A percentile compares a stretch with the other conserved stretches of the same genome.
phyloP scores from a whole-genome alignment of 2,888 invertebrate genomes.

The Drosophila setosimentum region DNA sequence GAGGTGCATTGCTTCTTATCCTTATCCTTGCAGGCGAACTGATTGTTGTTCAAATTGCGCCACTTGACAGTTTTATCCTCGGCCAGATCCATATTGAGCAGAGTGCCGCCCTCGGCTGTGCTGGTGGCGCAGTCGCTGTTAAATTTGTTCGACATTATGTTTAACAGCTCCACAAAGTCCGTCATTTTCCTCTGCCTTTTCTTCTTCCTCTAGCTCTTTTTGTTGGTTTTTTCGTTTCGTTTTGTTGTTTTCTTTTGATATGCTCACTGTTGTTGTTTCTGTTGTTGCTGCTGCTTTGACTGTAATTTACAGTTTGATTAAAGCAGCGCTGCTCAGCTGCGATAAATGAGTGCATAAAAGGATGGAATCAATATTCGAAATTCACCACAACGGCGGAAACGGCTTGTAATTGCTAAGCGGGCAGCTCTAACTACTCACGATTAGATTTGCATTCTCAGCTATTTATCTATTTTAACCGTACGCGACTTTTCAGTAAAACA shows the following conservation, averaged over 20 bases:
- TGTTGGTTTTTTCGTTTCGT: slow-evolving; percentile 5
- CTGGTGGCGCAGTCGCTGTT: slow-evolving; percentile 82
- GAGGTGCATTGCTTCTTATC: slow-evolving; percentile 61
- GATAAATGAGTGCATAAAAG: slow-evolving; percentile 28
- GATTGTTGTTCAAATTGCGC: slow-evolving; percentile 85
- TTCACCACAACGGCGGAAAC: slow-evolving; percentile 36
- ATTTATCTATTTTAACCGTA: slow-evolving; percentile 33
- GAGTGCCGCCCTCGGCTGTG: slow-evolving; percentile 77
- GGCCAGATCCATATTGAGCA: slow-evolving; percentile 81
- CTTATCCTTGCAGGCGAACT: slow-evolving; percentile 83
- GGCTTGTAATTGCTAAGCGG: background rate
- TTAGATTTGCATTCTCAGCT: slow-evolving; percentile 42
- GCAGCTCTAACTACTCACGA: slow-evolving; percentile 27
- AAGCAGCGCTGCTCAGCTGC: slow-evolving; percentile 41
- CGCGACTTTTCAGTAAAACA: slow-evolving; percentile 12
- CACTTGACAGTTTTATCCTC: slow-evolving; percentile 85
- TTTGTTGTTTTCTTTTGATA: slow-evolving; percentile 15
- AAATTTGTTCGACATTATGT: slow-evolving; percentile 84
- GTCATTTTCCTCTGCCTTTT: slow-evolving; percentile 72
- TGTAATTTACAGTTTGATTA: slow-evolving; percentile 37
- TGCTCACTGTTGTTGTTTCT: background rate
- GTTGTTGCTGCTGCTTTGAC: slow-evolving; percentile 2
- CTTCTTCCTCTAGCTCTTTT: background rate
- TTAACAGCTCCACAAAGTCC: slow-evolving; percentile 82
- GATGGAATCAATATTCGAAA: slow-evolving; percentile 47